A percentile compares a stretch with the other conserved stretches of the same genome.
Conservation (phyloP, 2,888 invertebrate species). For the Drosophila birchii region DNA sequence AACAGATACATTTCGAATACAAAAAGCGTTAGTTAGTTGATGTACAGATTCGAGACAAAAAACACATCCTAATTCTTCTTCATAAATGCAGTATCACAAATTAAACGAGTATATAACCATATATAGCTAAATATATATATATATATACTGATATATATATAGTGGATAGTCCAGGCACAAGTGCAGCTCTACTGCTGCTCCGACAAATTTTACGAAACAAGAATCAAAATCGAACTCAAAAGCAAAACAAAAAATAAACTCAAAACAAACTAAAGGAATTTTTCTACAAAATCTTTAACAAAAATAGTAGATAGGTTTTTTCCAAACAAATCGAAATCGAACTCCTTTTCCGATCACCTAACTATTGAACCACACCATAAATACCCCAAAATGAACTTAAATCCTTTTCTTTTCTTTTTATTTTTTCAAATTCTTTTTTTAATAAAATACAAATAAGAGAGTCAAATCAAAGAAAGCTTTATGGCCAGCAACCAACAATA, state of each 20-base stretch:
- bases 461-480: slow-evolving; percentile 49
- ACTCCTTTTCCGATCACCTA: slow-evolving; percentile 21
- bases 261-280: slow-evolving; percentile 17
- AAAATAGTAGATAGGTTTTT: slow-evolving; percentile 39
- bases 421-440: slow-evolving; percentile 18
- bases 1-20: slow-evolving; percentile 62
- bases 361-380: slow-evolving; percentile 12
- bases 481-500: slow-evolving; percentile 43
- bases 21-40: slow-evolving; percentile 20
- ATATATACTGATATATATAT: slow-evolving; percentile 50
- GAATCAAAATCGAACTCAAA: slow-evolving; percentile 49
- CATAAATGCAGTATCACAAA: slow-evolving; percentile 65
- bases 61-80: slow-evolving; percentile 13
- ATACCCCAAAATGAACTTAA: slow-evolving; percentile 11
- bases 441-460: slow-evolving; percentile 11
- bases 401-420: slow-evolving; percentile 8
- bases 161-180: slow-evolving; percentile 48
- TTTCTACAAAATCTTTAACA: slow-evolving; percentile 42
- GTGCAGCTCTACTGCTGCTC: slow-evolving; percentile 28
- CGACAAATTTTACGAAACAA: slow-evolving; percentile 40
- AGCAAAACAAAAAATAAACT: slow-evolving; percentile 2
- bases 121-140: slow-evolving; percentile 20
- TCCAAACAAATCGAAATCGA: slow-evolving; percentile 9
- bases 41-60: slow-evolving; percentile 29
- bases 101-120: slow-evolving; percentile 43